Evolutionary conservation across 2,797 vertebrate genomes (phyloP).

Genomic region (Acanthurus leucopareius): DNA sequence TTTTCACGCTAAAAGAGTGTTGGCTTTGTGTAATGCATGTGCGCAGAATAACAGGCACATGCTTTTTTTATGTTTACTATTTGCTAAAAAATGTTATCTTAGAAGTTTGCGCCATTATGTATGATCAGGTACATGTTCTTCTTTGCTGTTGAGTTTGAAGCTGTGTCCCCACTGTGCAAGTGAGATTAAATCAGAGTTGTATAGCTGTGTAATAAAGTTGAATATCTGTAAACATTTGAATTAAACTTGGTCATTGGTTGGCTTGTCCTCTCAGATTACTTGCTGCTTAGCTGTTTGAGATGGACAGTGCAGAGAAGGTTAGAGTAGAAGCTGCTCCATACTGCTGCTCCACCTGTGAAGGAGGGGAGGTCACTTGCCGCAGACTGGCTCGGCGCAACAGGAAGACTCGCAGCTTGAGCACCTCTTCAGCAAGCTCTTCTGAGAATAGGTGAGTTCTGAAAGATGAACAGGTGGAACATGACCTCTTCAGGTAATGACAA

Average conservation of each 20-base stretch:
- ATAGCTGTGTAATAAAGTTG: background rate
- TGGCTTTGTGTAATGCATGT: too few relatives aligned
- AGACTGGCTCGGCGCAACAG: constrained; percentile 80
- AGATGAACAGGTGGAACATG: background rate
- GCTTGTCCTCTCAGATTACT: constrained; percentile 2
- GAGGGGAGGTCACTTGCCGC: constrained; percentile 80
- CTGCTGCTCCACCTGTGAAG: constrained; percentile 87
- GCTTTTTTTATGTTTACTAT: too few relatives aligned
- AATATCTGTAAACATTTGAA: background rate
- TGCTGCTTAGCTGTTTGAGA: constrained; percentile 57
- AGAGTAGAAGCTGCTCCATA: constrained; percentile 79
- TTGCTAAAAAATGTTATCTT: background rate
- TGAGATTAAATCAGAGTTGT: background rate
- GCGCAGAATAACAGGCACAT: too few relatives aligned
- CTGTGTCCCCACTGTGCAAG: too few relatives aligned
- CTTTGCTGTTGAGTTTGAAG: background rate
- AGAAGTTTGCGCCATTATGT: too few relatives aligned
- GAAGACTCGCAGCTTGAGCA: constrained; percentile 92
- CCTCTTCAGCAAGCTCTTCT: constrained; percentile 89
- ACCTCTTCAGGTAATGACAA: background rate
- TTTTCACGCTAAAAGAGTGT: too few relatives aligned
- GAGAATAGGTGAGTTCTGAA: constrained; percentile 89
- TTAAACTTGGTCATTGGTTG: background rate
- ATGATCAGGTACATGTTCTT: background rate
- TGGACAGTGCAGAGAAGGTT: constrained; percentile 86